These are phyloP conservation scores for Rhinoderma darwinii DNA, from an alignment of 2,113 vertebrate species.

Conservation along the genomic window DNA sequence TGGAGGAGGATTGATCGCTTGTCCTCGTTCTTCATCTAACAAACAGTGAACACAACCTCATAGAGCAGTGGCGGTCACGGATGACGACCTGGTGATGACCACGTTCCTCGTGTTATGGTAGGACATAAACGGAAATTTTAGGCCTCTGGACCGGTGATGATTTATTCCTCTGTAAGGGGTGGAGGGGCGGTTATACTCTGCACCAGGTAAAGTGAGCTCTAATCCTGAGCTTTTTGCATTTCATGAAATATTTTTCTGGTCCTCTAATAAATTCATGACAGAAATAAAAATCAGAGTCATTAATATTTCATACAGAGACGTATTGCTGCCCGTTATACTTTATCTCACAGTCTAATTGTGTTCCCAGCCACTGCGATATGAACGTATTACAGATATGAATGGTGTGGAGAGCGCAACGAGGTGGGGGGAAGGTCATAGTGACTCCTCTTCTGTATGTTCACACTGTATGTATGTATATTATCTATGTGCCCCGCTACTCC, in stretches of 20 bases:
- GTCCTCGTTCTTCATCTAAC: neutral
- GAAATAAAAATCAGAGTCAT: neutral
- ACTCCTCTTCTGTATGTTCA: neutral
- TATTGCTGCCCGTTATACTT: conserved; percentile 9
- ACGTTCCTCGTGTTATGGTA: neutral
- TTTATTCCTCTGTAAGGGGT: neutral
- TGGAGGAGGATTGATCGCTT: neutral
- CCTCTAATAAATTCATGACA: conserved; percentile 15
- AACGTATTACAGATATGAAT: neutral
- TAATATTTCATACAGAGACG: conserved; percentile 17
- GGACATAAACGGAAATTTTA: neutral
- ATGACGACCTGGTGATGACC: neutral
- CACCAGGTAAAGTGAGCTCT: neutral
- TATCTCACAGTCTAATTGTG: neutral
- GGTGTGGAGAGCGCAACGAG: neutral
- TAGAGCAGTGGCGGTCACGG: neutral
- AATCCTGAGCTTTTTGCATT: neutral
- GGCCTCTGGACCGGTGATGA: neutral
- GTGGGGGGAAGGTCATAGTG: neutral
- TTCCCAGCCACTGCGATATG: neutral
- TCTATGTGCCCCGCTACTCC: no score
- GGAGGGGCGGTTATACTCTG: neutral
- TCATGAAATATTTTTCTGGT: neutral
- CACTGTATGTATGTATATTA: no score
- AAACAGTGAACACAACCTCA: neutral